Conservation (phyloP, 2,888 invertebrate genomes). For the Stenichneumon culpator region DNA sequence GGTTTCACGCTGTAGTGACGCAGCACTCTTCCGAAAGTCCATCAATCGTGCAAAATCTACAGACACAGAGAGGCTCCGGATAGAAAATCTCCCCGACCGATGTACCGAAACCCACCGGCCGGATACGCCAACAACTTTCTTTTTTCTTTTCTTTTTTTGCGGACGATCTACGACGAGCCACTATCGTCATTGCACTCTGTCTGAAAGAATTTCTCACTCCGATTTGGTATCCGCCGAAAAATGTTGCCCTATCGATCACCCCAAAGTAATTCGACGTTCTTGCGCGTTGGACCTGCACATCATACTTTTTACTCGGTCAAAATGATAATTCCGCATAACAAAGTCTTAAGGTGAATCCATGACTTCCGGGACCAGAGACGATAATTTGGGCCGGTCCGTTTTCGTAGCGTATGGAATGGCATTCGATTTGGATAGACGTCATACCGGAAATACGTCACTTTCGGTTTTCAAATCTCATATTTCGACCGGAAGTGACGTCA, state of each 20-base stretch:
- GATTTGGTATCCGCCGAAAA: not conserved
- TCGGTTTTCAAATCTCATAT: too few species aligned
- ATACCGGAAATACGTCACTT: too few species aligned
- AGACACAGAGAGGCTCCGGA: constrained; percentile 28
- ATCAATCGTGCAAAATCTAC: constrained; percentile 43
- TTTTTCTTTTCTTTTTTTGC: constrained; percentile 9
- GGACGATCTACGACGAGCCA: constrained; percentile 10
- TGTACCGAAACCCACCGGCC: constrained; percentile 4
- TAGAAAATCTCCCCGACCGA: constrained; percentile 28
- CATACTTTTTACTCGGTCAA: not conserved
- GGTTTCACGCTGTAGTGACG: constrained; percentile 49
- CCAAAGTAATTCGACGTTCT: constrained; percentile 22
- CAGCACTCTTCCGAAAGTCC: constrained; percentile 42
- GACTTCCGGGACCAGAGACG: too few species aligned
- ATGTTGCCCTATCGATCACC: constrained; percentile 19
- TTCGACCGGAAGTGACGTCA: too few species aligned
- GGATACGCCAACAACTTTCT: constrained; percentile 11
- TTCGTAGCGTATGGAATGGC: too few species aligned
- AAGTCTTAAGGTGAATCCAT: too few species aligned
- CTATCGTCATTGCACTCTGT: not conserved
- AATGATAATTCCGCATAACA: too few species aligned
- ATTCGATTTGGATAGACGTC: too few species aligned
- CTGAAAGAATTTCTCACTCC: not conserved
- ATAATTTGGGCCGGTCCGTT: too few species aligned
- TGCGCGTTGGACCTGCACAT: not conserved